Conservation (phyloP, 2,888 invertebrate genomes). For the Agonum fuliginosum region DNA sequence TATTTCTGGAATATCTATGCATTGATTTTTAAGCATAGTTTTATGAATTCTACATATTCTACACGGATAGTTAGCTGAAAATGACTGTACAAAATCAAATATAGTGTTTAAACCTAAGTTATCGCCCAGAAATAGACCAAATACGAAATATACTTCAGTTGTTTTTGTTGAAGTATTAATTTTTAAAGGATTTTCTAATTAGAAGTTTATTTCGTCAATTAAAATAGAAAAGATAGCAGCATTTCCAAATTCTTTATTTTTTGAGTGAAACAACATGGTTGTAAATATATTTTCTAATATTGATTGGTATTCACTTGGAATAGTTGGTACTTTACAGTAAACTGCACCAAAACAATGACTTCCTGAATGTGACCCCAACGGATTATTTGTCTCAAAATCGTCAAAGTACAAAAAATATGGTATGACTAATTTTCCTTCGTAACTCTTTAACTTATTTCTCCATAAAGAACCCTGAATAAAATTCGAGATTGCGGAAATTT, state of each 20-base stretch:
- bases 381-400: conserved; percentile 11
- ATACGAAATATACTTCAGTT: conserved; percentile 56
- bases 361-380: conserved; percentile 41
- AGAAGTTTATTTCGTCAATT: conserved; percentile 3
- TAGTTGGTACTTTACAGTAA: conserved; percentile 60
- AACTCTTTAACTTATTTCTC: no score
- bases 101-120: conserved; percentile 61
- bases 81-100: no score
- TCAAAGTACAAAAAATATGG: neutral
- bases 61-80: no score
- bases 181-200: neutral
- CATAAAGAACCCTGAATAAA: conserved; percentile 61
- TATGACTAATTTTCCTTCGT: neutral
- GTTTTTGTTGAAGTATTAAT: conserved; percentile 1
- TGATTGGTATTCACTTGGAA: conserved; percentile 57
- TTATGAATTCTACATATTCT: no score
- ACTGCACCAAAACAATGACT: conserved; percentile 60
- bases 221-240: neutral
- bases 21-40: no score
- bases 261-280: conserved; percentile 56
- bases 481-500: conserved; percentile 54
- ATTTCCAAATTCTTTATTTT: conserved; percentile 56
- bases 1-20: no score
- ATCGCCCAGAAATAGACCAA: conserved; percentile 59
- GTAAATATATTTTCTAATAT: conserved; percentile 61